Base-by-base conservation (phyloP, 2,888 invertebrate species). In the Caenorhabditis auriculariae region DNA sequence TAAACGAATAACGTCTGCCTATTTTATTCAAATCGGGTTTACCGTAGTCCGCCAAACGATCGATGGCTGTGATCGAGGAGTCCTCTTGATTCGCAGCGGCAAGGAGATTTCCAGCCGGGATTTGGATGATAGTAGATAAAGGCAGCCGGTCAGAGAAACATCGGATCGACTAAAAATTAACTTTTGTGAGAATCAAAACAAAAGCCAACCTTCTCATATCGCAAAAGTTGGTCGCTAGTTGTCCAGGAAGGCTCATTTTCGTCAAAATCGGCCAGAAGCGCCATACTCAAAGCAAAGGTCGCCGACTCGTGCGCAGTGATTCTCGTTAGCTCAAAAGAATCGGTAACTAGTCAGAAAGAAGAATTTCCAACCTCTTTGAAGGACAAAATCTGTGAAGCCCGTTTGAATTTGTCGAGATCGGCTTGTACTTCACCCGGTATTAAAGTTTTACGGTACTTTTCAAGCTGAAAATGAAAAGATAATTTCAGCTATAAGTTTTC, bases 21-120 rank as follows among this genome's bases (percentile, higher is more conserved):
- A 44, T 9, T 6, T 24, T 23, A 12, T 24, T 24, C 19, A 17
- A 2, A 19, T 6, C 9, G 9, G 24, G 21, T 42, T 15, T 32
- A 65, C 62, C 58, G 41, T 67, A 62, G 41, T 60, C 60, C 43
- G 60, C 66, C 37, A 67, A 49, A 26, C 66, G 28, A 47, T 67
- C 66, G 7, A 67, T 53, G 0, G 66, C 66, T 1, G 66, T 63
- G n/a, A 60, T 54, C 2, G 57, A 51, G 2, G 42, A 28, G 35
- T 67, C 63, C 21, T 37, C 52, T 24, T 46, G 43, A 28, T 50
- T 54, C 0, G 57, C 61, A 3, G 51, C 61, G n/a, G 38, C 32
- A 4, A 69, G 58, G 0, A 66, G 35, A 4, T 54, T 32, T 4
- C 54, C 51, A 4, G 66, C 62, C 1, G 60, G 55, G 2, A 54